phyloP scores from a whole-genome alignment of 2,888 invertebrate genomes.

The Calameuta pallipes region DNA sequence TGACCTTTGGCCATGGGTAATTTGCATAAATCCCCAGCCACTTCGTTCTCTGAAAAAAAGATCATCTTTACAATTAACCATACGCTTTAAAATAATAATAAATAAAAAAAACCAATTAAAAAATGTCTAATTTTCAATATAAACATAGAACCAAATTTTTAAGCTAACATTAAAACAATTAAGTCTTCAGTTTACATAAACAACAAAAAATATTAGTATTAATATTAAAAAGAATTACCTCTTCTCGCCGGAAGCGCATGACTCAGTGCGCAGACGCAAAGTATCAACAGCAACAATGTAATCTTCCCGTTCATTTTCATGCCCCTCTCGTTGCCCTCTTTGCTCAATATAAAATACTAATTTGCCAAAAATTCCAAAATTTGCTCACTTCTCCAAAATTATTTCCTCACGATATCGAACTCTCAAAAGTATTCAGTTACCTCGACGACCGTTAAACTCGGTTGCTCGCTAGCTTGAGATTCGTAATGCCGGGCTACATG shows the following conservation, averaged over 20 bases:
- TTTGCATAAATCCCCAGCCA: conserved; percentile 9
- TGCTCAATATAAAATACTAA: too few relatives aligned
- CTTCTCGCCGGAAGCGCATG: background rate
- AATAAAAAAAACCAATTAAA: too few relatives aligned
- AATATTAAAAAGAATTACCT: background rate
- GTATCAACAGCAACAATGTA: background rate
- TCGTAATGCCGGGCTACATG: conserved; percentile 20
- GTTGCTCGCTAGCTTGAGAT: conserved; percentile 12
- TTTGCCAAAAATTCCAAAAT: too few relatives aligned
- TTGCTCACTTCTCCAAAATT: too few relatives aligned
- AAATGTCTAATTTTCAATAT: too few relatives aligned
- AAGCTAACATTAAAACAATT: too few relatives aligned
- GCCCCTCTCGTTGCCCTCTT: too few relatives aligned
- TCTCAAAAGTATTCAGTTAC: too few relatives aligned
- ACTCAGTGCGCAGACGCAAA: background rate
- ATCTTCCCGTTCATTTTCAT: background rate
- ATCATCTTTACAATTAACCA: background rate
- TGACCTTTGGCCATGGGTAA: conserved; percentile 25
- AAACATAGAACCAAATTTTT: too few relatives aligned
- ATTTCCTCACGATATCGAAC: too few relatives aligned
- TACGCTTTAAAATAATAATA: too few relatives aligned
- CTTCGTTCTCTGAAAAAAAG: background rate
- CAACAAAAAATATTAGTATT: background rate
- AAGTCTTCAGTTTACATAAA: background rate
- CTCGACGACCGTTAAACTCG: background rate